Evolutionary conservation across 92 coral and sea anemone species (phyloP).

Genomic region (Anthopleura xanthogrammica): DNA sequence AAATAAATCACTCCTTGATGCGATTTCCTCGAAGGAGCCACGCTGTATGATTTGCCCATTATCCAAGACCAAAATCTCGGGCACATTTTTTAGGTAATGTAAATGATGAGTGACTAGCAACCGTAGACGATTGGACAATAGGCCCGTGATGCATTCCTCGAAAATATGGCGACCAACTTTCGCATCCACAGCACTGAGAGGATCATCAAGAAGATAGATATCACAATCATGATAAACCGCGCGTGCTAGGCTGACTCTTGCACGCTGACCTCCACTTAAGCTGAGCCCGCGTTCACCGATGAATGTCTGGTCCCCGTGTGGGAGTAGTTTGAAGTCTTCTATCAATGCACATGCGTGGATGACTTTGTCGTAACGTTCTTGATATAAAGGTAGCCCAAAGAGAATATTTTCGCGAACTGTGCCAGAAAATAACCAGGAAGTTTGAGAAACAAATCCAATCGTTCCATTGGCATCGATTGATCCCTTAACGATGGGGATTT

Average conservation of each 20-base stretch:
- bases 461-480: background rate
- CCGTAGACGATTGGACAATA: conserved; percentile 9
- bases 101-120: conserved; percentile 27
- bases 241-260: too few species aligned
- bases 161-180: conserved; percentile 3
- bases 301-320: conserved; percentile 19
- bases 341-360: conserved; percentile 23
- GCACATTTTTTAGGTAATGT: conserved; percentile 7
- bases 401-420: conserved; percentile 30
- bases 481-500: conserved; percentile 25
- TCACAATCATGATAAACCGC: conserved; percentile 9
- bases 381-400: conserved; percentile 10
- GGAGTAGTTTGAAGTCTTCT: conserved; percentile 15
- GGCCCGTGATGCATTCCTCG: conserved; percentile 22
- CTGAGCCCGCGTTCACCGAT: conserved; percentile 37
- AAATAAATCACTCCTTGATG: background rate
- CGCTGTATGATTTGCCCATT: background rate
- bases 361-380: conserved; percentile 4
- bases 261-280: conserved; percentile 31
- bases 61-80: conserved; percentile 28
- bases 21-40: conserved; percentile 13
- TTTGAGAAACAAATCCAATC: conserved; percentile 14
- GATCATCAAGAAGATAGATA: conserved; percentile 14
- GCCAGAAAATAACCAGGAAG: conserved; percentile 30
- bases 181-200: too few species aligned